These are phyloP conservation scores for Procambarus virginalis DNA, from an alignment of 1,140 invertebrate genomes.

Conservation along the genomic window DNA sequence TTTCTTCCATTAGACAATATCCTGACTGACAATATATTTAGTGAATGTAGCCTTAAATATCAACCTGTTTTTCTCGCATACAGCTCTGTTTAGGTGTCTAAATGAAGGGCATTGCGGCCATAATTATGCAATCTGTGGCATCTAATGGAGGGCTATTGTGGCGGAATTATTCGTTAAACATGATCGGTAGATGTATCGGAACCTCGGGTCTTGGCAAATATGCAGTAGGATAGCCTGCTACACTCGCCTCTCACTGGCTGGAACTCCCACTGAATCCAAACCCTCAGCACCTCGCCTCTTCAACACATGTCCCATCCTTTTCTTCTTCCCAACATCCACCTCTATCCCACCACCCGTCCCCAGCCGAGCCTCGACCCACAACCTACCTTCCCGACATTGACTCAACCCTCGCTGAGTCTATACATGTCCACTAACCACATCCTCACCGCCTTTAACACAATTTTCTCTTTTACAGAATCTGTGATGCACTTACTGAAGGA, in stretches of 20 bases:
- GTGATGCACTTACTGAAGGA: no score
- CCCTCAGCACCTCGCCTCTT: no score
- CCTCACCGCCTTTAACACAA: no score
- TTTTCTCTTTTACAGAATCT: no score
- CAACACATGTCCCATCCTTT: no score
- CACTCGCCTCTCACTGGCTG: not conserved
- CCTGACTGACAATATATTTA: conserved; percentile 45
- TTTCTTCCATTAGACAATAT: conserved; percentile 12
- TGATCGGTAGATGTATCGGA: conserved; percentile 20
- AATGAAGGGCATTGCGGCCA: conserved; percentile 46
- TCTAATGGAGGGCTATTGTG: conserved; percentile 38
- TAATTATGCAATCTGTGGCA: conserved; percentile 51
- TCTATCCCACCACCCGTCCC: no score
- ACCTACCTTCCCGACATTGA: no score
- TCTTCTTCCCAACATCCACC: no score
- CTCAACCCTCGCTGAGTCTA: no score
- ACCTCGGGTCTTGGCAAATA: not conserved
- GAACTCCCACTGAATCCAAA: no score
- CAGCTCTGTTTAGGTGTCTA: conserved; percentile 48
- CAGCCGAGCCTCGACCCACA: no score
- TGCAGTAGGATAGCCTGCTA: not conserved
- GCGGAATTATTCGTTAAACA: conserved; percentile 26
- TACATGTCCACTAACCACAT: no score
- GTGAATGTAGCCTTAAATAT: conserved; percentile 40
- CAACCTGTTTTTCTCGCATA: conserved; percentile 43